These are phyloP conservation scores for Pluvianellus socialis DNA, from an alignment of 2,113 vertebrate species.

Conservation along the genomic window DNA sequence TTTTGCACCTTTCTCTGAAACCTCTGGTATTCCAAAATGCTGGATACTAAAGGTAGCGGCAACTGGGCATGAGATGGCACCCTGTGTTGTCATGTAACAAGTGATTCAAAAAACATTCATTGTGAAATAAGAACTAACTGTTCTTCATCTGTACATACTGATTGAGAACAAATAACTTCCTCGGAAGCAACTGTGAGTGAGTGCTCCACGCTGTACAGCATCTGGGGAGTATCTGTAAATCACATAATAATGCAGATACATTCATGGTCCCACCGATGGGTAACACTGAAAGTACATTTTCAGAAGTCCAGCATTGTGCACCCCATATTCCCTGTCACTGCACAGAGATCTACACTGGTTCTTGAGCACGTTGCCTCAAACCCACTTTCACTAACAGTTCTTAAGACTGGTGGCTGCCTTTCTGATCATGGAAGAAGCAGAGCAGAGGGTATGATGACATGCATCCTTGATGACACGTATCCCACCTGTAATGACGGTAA, in stretches of 20 bases:
- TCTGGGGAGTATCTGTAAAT: neutral
- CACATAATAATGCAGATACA: fast-evolving
- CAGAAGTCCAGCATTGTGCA: fast-evolving
- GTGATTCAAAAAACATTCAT: neutral
- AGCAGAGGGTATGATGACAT: neutral
- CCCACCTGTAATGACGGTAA: neutral
- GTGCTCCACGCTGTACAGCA: neutral
- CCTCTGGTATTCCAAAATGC: neutral
- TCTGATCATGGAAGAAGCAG: neutral
- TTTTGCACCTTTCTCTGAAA: neutral
- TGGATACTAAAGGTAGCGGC: neutral
- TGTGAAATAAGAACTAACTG: neutral
- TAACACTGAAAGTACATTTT: neutral
- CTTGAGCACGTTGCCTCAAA: neutral
- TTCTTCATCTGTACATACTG: neutral
- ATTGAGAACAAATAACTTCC: neutral
- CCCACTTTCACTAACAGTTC: neutral
- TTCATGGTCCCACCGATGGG: neutral
- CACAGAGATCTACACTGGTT: fast-evolving
- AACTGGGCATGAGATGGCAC: neutral
- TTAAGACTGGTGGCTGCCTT: neutral
- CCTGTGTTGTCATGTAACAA: neutral
- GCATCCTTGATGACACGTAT: neutral
- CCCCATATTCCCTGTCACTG: neutral
- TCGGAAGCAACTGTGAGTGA: neutral